These are phyloP conservation scores for Pherbina coryleti DNA, from an alignment of 2,888 invertebrate species.

Conservation along the genomic window DNA sequence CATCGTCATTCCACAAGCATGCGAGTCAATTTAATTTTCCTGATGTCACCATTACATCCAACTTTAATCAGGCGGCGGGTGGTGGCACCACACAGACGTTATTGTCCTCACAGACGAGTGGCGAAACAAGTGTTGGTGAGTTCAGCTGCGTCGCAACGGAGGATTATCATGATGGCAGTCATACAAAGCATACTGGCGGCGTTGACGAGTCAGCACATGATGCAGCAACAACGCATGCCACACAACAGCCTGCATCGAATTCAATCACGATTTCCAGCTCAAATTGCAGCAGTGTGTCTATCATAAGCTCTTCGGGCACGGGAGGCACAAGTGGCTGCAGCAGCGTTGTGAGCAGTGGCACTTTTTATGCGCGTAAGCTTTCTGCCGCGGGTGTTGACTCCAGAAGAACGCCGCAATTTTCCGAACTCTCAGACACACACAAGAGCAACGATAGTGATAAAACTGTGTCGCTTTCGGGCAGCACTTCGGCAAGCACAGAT, in stretches of 20 bases:
- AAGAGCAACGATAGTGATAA: conserved; percentile 78
- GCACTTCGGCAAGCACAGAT: conserved; percentile 79
- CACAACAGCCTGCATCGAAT: conserved; percentile 26
- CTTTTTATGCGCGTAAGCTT: conserved; percentile 71
- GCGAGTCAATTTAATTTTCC: conserved; percentile 69
- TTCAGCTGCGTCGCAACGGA: neutral
- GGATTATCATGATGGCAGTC: conserved; percentile 43
- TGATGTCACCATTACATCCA: conserved; percentile 65
- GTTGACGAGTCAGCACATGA: conserved; percentile 17
- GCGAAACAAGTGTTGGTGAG: conserved; percentile 37
- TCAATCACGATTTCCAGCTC: conserved; percentile 39
- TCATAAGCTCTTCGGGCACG: conserved; percentile 28
- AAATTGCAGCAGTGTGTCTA: conserved; percentile 49
- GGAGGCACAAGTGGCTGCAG: conserved; percentile 33
- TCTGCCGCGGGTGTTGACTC: conserved; percentile 63
- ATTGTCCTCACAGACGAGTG: conserved; percentile 56
- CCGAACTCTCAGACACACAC: conserved; percentile 71
- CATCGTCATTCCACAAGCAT: conserved; percentile 64
- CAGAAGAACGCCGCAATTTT: conserved; percentile 56
- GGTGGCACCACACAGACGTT: conserved; percentile 57
- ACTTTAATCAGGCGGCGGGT: conserved; percentile 48
- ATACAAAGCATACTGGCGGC: conserved; percentile 40
- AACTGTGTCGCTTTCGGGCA: conserved; percentile 79
- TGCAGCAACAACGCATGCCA: conserved; percentile 16
- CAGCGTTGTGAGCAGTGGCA: conserved; percentile 54